These are phyloP conservation scores for Falco naumanni DNA, from an alignment of 2,797 vertebrate genomes.

Conservation along the genomic window DNA sequence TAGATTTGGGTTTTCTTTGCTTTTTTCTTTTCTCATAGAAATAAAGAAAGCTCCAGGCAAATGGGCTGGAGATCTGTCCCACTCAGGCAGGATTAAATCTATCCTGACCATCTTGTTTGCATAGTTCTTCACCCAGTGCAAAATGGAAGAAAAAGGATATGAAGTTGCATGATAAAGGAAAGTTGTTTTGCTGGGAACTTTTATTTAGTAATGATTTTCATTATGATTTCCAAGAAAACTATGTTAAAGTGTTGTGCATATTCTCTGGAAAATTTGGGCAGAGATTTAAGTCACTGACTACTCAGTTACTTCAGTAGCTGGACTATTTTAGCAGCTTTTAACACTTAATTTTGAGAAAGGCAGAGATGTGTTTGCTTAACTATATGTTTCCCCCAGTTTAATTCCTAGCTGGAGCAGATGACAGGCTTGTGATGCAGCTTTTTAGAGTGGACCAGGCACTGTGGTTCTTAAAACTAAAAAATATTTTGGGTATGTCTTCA, in stretches of 20 bases:
- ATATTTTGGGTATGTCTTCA: neutral
- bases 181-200: neutral
- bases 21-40: neutral
- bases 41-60: neutral
- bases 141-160: neutral
- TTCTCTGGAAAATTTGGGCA: neutral
- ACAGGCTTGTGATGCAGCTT: neutral
- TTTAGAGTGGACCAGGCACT: neutral
- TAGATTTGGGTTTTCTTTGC: neutral
- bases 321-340: neutral
- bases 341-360: neutral
- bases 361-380: neutral
- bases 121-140: neutral
- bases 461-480: neutral
- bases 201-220: neutral
- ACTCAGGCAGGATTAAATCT: neutral
- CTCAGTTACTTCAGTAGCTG: neutral
- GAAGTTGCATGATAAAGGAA: neutral
- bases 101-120: neutral
- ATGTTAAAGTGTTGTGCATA: neutral
- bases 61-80: neutral
- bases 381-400: neutral
- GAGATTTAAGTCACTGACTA: neutral
- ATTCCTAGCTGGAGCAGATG: neutral
- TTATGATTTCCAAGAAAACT: neutral